Conservation (phyloP, 2,888 invertebrate genomes). For the Drosophila bunnanda region DNA sequence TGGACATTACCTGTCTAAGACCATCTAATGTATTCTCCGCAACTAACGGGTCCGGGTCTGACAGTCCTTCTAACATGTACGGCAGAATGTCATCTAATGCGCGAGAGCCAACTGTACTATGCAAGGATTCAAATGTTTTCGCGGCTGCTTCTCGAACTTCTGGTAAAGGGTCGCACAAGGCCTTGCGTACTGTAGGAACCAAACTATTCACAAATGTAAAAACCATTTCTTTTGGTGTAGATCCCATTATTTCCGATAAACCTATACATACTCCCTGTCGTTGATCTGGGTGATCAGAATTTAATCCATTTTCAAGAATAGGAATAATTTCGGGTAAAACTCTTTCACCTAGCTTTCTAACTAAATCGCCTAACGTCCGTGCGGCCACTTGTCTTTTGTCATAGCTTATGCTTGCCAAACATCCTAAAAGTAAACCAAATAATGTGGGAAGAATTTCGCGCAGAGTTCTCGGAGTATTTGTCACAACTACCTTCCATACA, state of each 20-base stretch:
- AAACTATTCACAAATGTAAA: constrained; percentile 94
- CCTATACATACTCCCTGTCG: constrained; percentile 99
- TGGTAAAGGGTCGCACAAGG: constrained; percentile 96
- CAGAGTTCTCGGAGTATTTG: constrained; percentile 98
- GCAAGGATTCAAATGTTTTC: constrained; percentile 97
- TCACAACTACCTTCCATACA: constrained; percentile 99
- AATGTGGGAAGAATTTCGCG: constrained; percentile 97
- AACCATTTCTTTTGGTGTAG: constrained; percentile 97
- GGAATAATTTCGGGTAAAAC: constrained; percentile 99
- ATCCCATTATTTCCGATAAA: constrained; percentile 98
- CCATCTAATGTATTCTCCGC: no score
- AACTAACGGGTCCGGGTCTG: no score
- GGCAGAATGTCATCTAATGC: constrained; percentile 99
- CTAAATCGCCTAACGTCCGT: constrained; percentile 97
- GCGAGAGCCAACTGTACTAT: constrained; percentile 95
- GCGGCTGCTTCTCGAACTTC: constrained; percentile 98
- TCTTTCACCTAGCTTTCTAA: constrained; percentile 98
- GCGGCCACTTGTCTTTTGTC: constrained; percentile 99
- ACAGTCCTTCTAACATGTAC: no score
- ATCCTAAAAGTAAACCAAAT: constrained; percentile 95
- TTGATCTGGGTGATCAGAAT: constrained; percentile 96
- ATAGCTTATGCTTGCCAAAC: constrained; percentile 97
- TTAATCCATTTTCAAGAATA: constrained; percentile 96
- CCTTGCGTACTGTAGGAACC: constrained; percentile 97
- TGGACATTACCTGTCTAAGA: no score